Conservation (phyloP, 2,888 invertebrate genomes). For the Megamerina dolium region DNA sequence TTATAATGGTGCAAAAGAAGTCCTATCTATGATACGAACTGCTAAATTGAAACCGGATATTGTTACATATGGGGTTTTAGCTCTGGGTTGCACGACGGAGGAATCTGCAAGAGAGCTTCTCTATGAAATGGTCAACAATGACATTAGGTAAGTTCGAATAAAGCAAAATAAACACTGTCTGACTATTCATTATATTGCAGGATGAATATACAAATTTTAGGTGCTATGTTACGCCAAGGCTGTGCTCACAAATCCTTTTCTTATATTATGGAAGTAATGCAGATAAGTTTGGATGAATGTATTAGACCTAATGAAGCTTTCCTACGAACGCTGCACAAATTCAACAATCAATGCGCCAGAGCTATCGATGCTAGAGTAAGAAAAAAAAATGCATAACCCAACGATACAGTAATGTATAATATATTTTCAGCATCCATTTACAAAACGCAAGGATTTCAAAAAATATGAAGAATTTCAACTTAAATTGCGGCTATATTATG, state of each 20-base stretch:
- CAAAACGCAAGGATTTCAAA: slow-evolving; percentile 36
- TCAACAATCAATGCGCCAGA: slow-evolving; percentile 55
- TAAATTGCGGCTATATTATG: slow-evolving; percentile 51
- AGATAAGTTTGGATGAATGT: slow-evolving; percentile 57
- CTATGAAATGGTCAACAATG: slow-evolving; percentile 61
- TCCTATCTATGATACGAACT: slow-evolving; percentile 54
- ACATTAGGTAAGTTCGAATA: slow-evolving; percentile 61
- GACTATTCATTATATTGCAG: slow-evolving; percentile 43
- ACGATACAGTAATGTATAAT: neutral
- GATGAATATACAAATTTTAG: slow-evolving; percentile 68
- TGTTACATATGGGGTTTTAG: slow-evolving; percentile 80
- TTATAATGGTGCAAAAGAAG: slow-evolving; percentile 62
- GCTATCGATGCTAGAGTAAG: slow-evolving; percentile 53
- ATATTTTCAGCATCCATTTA: slow-evolving; percentile 44
- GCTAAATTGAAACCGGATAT: slow-evolving; percentile 62
- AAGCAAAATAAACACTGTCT: neutral
- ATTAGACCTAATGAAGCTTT: slow-evolving; percentile 59
- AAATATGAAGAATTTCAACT: slow-evolving; percentile 50
- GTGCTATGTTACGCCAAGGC: slow-evolving; percentile 65
- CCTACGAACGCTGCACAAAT: slow-evolving; percentile 58
- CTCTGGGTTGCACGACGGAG: slow-evolving; percentile 66
- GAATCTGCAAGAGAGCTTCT: slow-evolving; percentile 62
- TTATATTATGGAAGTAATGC: slow-evolving; percentile 65
- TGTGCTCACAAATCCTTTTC: slow-evolving; percentile 56
- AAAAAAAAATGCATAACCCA: neutral